Conservation (phyloP, 2,888 invertebrate species). For the Pollenia labialis region DNA sequence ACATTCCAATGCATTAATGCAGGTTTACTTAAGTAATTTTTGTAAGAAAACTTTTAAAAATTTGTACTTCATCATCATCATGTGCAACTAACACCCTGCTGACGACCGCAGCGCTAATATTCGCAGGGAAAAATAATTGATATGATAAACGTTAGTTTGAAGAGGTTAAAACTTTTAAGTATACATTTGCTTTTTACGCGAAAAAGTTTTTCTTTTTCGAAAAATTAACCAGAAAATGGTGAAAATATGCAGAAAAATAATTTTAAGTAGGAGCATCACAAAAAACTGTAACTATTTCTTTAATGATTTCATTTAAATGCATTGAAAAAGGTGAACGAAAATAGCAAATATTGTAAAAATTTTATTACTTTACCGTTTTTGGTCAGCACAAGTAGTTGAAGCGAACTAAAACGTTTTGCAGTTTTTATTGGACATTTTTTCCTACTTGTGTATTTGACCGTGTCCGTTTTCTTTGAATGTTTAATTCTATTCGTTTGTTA, state of each 20-base stretch:
- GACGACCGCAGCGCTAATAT: neutral
- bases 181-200: slow-evolving; percentile 61
- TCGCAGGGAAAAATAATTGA: slow-evolving; percentile 60
- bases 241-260: neutral
- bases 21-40: slow-evolving; percentile 71
- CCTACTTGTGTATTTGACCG: neutral
- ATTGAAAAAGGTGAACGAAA: slow-evolving; percentile 23
- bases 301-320: slow-evolving; percentile 57
- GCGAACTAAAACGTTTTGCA: neutral
- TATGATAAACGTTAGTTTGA: slow-evolving; percentile 70
- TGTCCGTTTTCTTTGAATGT: neutral
- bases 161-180: slow-evolving; percentile 65
- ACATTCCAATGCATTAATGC: slow-evolving; percentile 62
- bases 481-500: slow-evolving; percentile 41
- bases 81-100: neutral
- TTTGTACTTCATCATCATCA: slow-evolving; percentile 26
- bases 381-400: neutral
- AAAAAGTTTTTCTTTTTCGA: slow-evolving; percentile 37
- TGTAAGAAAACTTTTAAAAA: slow-evolving; percentile 46
- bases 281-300: neutral
- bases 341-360: neutral
- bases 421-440: neutral
- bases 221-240: slow-evolving; percentile 54
- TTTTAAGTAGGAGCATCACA: neutral
- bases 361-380: neutral